Base-by-base conservation (phyloP, 2,888 invertebrate species). In the Drosophila acutilabella region DNA sequence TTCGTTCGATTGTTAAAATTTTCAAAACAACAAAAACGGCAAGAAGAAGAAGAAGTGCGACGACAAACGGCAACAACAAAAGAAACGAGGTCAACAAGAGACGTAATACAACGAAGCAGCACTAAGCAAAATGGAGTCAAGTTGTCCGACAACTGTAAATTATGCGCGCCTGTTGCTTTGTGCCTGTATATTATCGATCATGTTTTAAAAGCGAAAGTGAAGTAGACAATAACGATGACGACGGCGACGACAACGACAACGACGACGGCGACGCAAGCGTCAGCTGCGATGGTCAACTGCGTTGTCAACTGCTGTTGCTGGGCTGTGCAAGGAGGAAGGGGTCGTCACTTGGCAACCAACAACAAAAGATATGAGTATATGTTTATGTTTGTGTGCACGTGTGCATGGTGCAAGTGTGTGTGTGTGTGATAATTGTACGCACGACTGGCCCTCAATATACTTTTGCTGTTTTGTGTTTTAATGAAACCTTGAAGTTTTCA, bases 161-260 rank as follows among this genome's bases (percentile, higher is more conserved):
- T 76, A 73, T 89, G 90, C n/a, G 66, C 51, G 71, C 90, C 90
- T 87, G 80, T 57, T 89, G 80, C 74, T 69, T 68, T 71, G 76
- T 85, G 87, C 89, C 83, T 80, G 81, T 88, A 89, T 90, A 89
- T 89, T 90, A 90, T 89, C 91, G 90, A 90, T 90, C 90, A 85
- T 89, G 83, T 78, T 83, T 74, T 69, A 79, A 91, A 91, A 88
- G 74, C 81, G 90, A 90, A 80, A 90, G 91, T 90, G 89, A 88
- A 80, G 64, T 61, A 51, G 69, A 50, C 48, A 65, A 42, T 50
- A 26, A 18, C 30, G 11, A 42, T 48, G 57, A 61, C 62, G 33
- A 33, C 60, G 36, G 3, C 45, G 10, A 30, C 23, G 23, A 7
- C 36, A 26, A 4, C 26, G 26, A 26, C 26, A n/a, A n/a, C 45